phyloP scores from a whole-genome alignment of 1,140 invertebrate species.

The Calliphora vicina region DNA sequence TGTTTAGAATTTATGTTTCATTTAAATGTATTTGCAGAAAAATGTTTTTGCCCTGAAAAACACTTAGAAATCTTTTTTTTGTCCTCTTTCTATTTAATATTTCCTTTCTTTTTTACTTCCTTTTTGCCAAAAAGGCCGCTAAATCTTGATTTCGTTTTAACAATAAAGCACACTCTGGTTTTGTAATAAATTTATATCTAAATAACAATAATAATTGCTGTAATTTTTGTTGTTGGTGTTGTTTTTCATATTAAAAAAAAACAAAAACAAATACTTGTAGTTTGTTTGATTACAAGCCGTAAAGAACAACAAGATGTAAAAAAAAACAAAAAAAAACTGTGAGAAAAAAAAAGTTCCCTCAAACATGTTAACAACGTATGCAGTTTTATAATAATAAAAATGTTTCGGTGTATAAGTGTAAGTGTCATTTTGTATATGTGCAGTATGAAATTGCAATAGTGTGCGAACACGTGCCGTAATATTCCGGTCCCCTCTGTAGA shows the following conservation, averaged over 20 bases:
- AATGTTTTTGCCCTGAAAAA: too few species aligned
- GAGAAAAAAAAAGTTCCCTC: not conserved
- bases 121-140: not conserved
- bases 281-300: too few species aligned
- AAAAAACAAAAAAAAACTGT: too few species aligned
- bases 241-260: not conserved
- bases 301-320: too few species aligned
- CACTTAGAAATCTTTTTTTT: too few species aligned
- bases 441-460: constrained; percentile 46
- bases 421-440: not conserved
- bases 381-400: not conserved
- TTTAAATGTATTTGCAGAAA: too few species aligned
- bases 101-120: too few species aligned
- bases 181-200: not conserved
- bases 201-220: not conserved
- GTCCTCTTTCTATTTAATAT: too few species aligned
- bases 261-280: too few species aligned
- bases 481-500: not conserved
- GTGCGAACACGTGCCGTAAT: constrained; percentile 59
- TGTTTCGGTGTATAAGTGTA: not conserved
- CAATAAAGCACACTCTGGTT: not conserved
- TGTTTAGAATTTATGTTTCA: too few species aligned
- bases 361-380: not conserved
- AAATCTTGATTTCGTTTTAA: not conserved
- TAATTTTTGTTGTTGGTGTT: not conserved